Conservation (phyloP, 2,113 vertebrate species). For the Heteronetta atricapilla region DNA sequence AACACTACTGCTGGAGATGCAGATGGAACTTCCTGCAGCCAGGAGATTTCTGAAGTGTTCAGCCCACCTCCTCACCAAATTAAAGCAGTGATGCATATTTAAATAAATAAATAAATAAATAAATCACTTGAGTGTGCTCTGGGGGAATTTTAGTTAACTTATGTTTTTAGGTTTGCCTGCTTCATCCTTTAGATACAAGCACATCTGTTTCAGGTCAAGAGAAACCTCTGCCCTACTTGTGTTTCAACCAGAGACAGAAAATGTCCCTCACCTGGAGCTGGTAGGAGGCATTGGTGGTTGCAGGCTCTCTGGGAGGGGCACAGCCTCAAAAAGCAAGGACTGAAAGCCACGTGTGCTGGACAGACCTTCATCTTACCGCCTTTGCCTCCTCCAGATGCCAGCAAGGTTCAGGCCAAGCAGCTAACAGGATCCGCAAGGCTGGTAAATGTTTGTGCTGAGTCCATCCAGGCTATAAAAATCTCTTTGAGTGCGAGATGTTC, state of each 20-base stretch:
- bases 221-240: background rate
- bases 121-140: background rate
- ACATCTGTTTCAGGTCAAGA: background rate
- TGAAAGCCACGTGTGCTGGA: background rate
- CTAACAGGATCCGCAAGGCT: background rate
- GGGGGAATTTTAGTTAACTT: background rate
- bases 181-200: background rate
- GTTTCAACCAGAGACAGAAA: background rate
- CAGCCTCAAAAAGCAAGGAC: background rate
- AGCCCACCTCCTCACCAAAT: background rate
- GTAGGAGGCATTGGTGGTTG: background rate
- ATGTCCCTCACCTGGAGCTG: background rate
- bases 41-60: background rate
- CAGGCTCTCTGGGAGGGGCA: background rate
- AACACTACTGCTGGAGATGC: background rate
- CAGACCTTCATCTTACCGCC: background rate
- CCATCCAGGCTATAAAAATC: background rate
- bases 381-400: background rate
- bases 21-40: background rate
- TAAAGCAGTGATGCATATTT: background rate
- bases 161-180: background rate
- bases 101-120: background rate
- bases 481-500: background rate
- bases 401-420: background rate
- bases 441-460: background rate